Evolutionary conservation across 2,797 vertebrate species (phyloP), one percentile per base, ranked within the genome.

Genomic region (Huso huso): DNA sequence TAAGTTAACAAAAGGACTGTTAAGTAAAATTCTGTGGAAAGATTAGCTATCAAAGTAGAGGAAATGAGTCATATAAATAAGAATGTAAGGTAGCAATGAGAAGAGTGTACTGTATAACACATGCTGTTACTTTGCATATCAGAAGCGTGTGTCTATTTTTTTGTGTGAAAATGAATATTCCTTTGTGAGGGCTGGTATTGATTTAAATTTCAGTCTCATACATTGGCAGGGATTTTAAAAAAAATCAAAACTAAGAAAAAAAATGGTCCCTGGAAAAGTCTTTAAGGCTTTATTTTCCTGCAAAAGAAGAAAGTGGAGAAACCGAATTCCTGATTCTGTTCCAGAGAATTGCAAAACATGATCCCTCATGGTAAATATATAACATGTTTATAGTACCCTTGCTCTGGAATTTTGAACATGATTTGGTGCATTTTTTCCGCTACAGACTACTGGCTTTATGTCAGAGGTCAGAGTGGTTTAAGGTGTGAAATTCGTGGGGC

Each of bases 221-320:
- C 72, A 5, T 77, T 84, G 78, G 80, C 76, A 77, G 51, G 55
- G 74, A 73, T 8, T 13, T 48, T 6, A 53, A 9, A 53, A 53
- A 63, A 73, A 72, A 74, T 81, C 37, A 37, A 37, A 37, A 37
- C 5, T 4, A 37, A 5, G 5, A 37, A 37, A 70, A 50, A 69
- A 72, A 70, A 65, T 66, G 77, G 76, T 70, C 81, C 77, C 90
- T 92, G 89, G 83, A 87, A 91, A 91, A 90, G 81, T 82, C 88
- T 87, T 91, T 88, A 87, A 81, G 78, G 71, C 74, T 86, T 73
- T 78, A 82, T 84, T 87, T 89, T 84, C 81, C 82, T 82, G 79
- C 83, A 88, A 92, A 92, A 88, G 87, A 84, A 86, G 87, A 89
- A 90, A 86, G 74, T 81, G 78, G 87, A 87, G 86, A 88, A 92